Conservation (phyloP, 2,888 invertebrate genomes). For the Crioceris asparagi region DNA sequence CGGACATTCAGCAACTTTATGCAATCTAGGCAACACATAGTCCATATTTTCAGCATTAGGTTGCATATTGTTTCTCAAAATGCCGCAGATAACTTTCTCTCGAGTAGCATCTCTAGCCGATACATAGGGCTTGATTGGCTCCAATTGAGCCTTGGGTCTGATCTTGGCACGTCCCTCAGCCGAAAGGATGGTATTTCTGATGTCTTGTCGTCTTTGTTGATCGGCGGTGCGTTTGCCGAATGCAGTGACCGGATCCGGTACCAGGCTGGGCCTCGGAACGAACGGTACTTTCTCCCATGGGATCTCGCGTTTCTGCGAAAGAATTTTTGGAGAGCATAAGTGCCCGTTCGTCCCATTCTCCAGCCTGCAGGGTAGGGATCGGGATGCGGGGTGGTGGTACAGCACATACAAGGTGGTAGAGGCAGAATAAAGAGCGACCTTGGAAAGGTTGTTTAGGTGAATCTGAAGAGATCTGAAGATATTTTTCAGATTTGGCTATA, state of each 20-base stretch:
- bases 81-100: slow-evolving; percentile 48
- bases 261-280: slow-evolving; percentile 75
- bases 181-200: slow-evolving; percentile 44
- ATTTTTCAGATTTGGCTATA: too few species aligned
- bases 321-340: slow-evolving; percentile 9
- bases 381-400: too few species aligned
- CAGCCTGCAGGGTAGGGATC: too few species aligned
- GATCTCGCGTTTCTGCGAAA: slow-evolving; percentile 46
- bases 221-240: slow-evolving; percentile 47
- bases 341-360: slow-evolving; percentile 32
- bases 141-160: slow-evolving; percentile 46
- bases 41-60: slow-evolving; percentile 48
- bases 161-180: slow-evolving; percentile 53
- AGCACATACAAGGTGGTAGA: too few species aligned
- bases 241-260: slow-evolving; percentile 75
- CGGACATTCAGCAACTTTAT: slow-evolving; percentile 42
- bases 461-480: too few species aligned
- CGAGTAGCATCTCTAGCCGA: slow-evolving; percentile 57
- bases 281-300: slow-evolving; percentile 85
- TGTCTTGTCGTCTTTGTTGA: too few species aligned
- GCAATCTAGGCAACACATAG: slow-evolving; percentile 50
- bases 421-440: too few species aligned
- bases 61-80: slow-evolving; percentile 48
- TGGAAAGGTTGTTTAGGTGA: too few species aligned
- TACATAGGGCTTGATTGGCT: slow-evolving; percentile 56